These are phyloP conservation scores for Tipula lateralis DNA, from an alignment of 2,888 invertebrate genomes.

Conservation along the genomic window DNA sequence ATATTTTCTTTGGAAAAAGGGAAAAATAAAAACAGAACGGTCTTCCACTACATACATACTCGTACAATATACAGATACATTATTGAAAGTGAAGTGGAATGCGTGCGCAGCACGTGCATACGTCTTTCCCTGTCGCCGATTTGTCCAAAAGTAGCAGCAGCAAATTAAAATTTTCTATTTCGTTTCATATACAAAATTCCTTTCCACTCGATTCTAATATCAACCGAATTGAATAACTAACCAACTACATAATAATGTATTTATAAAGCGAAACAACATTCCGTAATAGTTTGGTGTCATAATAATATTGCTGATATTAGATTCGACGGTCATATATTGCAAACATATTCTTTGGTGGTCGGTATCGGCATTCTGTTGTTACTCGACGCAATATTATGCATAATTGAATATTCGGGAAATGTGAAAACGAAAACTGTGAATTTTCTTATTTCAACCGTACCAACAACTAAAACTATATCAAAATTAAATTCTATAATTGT, in stretches of 20 bases:
- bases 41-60: neutral
- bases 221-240: neutral
- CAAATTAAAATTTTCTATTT: neutral
- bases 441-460: conserved; percentile 3
- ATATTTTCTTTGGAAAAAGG: neutral
- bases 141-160: neutral
- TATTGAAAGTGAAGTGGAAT: conserved; percentile 15
- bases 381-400: too few relatives aligned
- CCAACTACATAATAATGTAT: too few relatives aligned
- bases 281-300: neutral
- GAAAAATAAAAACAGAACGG: neutral
- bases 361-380: neutral
- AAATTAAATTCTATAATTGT: conserved; percentile 26
- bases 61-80: neutral
- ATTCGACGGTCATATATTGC: neutral
- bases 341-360: too few relatives aligned
- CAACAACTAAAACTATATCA: neutral
- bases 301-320: neutral
- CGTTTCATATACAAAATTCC: neutral
- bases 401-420: neutral
- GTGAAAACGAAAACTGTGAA: neutral
- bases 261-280: neutral
- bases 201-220: neutral
- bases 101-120: conserved; percentile 30
- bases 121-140: conserved; percentile 28